Evolutionary conservation across 2,113 vertebrate genomes (phyloP).

Genomic region (Percopsis transmontana): DNA sequence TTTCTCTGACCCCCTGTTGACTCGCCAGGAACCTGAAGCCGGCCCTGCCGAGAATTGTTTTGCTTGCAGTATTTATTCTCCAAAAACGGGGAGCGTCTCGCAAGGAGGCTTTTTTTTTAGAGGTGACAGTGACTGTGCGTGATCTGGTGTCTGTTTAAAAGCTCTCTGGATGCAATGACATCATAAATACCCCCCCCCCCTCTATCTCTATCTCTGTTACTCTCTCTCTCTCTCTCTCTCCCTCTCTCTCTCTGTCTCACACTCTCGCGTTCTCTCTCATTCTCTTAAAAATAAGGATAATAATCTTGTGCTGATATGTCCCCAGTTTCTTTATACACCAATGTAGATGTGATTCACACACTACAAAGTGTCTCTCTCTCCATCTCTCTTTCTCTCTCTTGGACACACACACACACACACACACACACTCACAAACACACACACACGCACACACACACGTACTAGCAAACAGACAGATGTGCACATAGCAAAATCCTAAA

Average conservation of each 20-base stretch:
- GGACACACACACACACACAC: constrained; percentile 41
- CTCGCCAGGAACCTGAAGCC: constrained; percentile 73
- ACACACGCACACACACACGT: constrained; percentile 1
- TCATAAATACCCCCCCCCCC: constrained; percentile 16
- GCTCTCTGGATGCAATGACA: constrained; percentile 30
- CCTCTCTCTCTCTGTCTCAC: background rate
- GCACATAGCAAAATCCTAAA: background rate
- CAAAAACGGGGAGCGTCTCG: constrained; percentile 48
- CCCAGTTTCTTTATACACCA: no score
- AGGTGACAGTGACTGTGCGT: constrained; percentile 19
- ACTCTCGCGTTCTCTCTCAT: no score
- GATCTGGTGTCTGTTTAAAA: constrained; percentile 35
- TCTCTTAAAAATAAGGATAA: no score
- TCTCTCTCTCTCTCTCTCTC: constrained; percentile 1
- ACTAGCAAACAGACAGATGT: background rate
- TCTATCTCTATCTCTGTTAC: background rate
- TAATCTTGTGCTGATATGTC: no score
- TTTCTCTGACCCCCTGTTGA: constrained; percentile 73
- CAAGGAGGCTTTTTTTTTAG: constrained; percentile 38
- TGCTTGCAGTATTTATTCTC: constrained; percentile 76
- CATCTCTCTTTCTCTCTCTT: no score
- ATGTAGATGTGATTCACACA: no score
- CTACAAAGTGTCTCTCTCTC: no score
- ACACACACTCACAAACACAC: constrained; percentile 12
- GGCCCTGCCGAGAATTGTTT: constrained; percentile 77